These are phyloP conservation scores for Ceratina australensis DNA, from an alignment of 1,140 invertebrate species.

Conservation along the genomic window DNA sequence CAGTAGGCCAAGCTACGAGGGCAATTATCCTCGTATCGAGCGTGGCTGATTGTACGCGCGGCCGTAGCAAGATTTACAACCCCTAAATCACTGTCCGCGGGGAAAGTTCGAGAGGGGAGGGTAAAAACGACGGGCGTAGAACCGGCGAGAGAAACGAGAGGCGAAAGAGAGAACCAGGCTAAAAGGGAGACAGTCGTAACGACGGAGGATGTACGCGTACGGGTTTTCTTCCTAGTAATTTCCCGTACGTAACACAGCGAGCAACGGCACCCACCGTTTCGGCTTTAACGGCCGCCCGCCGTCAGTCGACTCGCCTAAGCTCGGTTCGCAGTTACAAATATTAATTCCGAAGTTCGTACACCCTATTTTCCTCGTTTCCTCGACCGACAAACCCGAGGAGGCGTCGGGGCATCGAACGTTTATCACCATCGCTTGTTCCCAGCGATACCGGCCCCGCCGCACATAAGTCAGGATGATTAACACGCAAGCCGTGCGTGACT, in stretches of 20 bases:
- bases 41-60: slow-evolving; percentile 59
- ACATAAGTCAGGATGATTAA: slow-evolving; percentile 75
- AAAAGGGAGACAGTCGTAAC: background rate
- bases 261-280: slow-evolving; percentile 32
- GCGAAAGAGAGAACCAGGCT: background rate
- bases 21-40: slow-evolving; percentile 65
- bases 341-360: slow-evolving; percentile 61
- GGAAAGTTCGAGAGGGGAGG: slow-evolving; percentile 15
- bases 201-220: slow-evolving; percentile 29
- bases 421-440: slow-evolving; percentile 71
- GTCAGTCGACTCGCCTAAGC: slow-evolving; percentile 17
- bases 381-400: slow-evolving; percentile 26
- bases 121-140: background rate
- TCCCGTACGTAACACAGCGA: slow-evolving; percentile 37
- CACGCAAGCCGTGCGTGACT: slow-evolving; percentile 73
- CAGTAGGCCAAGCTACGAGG: slow-evolving; percentile 34
- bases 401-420: slow-evolving; percentile 64
- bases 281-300: background rate
- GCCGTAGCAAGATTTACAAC: slow-evolving; percentile 65
- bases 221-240: slow-evolving; percentile 62
- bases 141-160: background rate
- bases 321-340: slow-evolving; percentile 66
- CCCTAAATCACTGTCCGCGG: slow-evolving; percentile 59
- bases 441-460: slow-evolving; percentile 57
- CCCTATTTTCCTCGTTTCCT: slow-evolving; percentile 35